Conservation (phyloP, 2,888 invertebrate genomes). For the Andrena marginata region DNA sequence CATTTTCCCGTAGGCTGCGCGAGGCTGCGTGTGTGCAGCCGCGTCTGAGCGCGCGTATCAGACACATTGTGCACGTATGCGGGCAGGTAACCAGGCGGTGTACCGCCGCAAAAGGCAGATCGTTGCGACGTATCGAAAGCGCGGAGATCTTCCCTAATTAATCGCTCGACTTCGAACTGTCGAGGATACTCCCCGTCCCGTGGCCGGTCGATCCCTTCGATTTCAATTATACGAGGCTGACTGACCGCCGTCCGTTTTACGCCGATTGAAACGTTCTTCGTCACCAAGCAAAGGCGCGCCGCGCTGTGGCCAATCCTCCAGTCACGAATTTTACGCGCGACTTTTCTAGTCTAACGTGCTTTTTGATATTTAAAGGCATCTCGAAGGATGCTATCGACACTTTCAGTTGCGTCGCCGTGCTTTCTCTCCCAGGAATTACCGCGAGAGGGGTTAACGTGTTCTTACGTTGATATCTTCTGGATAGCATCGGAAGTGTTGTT, state of each 20-base stretch:
- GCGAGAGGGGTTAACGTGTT: no score
- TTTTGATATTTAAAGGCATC: no score
- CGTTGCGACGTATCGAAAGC: constrained; percentile 49
- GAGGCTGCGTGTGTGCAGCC: background rate
- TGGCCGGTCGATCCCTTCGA: constrained; percentile 11
- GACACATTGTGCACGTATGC: background rate
- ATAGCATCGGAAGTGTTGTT: no score
- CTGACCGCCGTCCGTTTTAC: constrained; percentile 44
- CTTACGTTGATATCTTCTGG: no score
- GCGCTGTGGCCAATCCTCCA: background rate
- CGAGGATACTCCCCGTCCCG: background rate
- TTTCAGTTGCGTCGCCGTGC: no score
- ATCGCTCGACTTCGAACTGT: constrained; percentile 27
- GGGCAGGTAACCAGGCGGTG: constrained; percentile 1
- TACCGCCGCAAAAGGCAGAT: constrained; percentile 40
- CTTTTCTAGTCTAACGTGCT: background rate
- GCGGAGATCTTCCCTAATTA: constrained; percentile 52
- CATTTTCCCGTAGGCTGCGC: constrained; percentile 36
- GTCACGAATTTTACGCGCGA: background rate
- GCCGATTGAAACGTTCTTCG: constrained; percentile 56
- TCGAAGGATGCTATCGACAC: no score
- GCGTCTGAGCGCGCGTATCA: background rate
- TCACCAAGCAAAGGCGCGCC: constrained; percentile 1
- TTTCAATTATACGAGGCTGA: constrained; percentile 51
- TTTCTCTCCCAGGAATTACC: no score